Conservation (phyloP, 2,888 invertebrate genomes). For the Leucania comma region DNA sequence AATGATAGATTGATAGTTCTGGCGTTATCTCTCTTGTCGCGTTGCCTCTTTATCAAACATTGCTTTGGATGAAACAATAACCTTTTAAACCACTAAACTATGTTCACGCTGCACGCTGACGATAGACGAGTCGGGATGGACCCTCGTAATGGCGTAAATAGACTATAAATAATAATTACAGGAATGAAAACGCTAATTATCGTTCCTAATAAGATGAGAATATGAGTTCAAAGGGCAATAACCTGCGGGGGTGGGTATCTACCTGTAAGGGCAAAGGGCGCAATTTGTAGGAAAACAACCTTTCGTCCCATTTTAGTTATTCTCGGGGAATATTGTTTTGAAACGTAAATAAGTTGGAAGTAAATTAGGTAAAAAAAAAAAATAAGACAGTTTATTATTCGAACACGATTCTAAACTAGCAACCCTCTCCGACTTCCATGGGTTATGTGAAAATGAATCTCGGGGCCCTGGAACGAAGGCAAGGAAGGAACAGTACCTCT, state of each 20-base stretch:
- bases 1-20: no score
- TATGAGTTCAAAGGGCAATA: slow-evolving; percentile 21
- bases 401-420: neutral
- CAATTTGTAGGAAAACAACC: slow-evolving; percentile 18
- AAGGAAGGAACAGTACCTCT: no score
- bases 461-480: no score
- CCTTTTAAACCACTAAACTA: no score
- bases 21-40: neutral
- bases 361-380: neutral
- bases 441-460: no score
- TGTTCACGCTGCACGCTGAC: no score
- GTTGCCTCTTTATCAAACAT: no score
- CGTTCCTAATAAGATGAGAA: neutral
- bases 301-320: neutral
- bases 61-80: no score
- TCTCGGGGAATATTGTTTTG: neutral
- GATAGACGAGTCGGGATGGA: no score
- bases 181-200: slow-evolving; percentile 1
- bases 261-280: neutral
- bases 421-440: neutral
- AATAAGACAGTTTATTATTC: neutral
- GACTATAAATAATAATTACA: neutral
- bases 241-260: slow-evolving; percentile 13
- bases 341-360: no score
- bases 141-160: neutral